Base-by-base conservation (phyloP, 30 jellyfish, hydroid and myxozoan species). In the Turritopsis rubra region DNA sequence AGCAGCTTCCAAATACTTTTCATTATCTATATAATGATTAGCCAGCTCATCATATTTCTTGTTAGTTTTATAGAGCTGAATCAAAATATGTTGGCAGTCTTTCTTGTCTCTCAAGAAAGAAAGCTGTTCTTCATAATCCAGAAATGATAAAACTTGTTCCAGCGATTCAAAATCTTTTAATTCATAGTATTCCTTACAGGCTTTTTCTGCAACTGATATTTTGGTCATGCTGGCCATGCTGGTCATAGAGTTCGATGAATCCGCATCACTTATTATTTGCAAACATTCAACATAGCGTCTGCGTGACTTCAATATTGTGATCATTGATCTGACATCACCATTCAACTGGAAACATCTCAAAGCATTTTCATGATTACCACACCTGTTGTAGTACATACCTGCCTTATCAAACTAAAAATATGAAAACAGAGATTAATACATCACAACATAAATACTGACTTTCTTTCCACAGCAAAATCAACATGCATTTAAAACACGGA, bases 1-100 rank as follows among this genome's bases (percentile, higher is more conserved):
- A 29, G 65, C 82, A 74, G 82, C 82, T 29, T 74, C 82, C 24
- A 74, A 26, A 74, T 74, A 74, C 9, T 29, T 74, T 26, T 74
- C 54, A 21, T 29, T 26, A 74, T 74, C 60, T 74, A 13, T 23
- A 29, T 74, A 74, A 26, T n/a, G 31, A 13, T 29, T 25, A 7
- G 82, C 60, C 13, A 29, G 27, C 8, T 23, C 54, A 26, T 74
- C 65, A 20, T 13, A n/a, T 72, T 23, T 74, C 21, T 23, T 23
- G 21, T 74, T 28, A 16, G 28, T 21, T 30, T 23, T 19, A 71
- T 74, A 74, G 9, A 74, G 65, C 71, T 74, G 52, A 28, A 74
- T 22, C 82, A 74, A 74, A 74, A 24, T 22, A 16, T 74, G 72
- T 74, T 24, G 18, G 16, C 53, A 24, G 17, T 74, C 82, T n/a